phyloP scores from a whole-genome alignment of 2,888 invertebrate species.

The Scelioninae gen. 2 region DNA sequence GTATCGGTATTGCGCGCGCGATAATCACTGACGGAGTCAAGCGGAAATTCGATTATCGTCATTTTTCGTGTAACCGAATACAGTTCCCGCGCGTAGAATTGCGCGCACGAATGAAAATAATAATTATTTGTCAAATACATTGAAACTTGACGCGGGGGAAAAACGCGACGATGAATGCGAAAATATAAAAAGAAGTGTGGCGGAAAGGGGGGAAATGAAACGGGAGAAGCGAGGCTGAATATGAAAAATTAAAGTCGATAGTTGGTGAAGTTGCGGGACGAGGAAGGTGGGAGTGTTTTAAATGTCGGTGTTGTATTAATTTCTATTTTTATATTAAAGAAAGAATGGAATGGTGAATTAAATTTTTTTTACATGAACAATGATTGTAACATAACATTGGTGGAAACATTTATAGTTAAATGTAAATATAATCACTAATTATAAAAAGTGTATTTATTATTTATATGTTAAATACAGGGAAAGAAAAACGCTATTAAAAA shows the following conservation, averaged over 20 bases:
- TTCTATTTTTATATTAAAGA: not conserved
- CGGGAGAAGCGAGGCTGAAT: slow-evolving; percentile 23
- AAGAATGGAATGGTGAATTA: too few species aligned
- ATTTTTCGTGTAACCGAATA: slow-evolving; percentile 40
- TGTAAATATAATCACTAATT: too few species aligned
- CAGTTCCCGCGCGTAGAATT: slow-evolving; percentile 17
- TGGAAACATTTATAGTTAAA: too few species aligned
- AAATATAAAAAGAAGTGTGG: slow-evolving; percentile 32
- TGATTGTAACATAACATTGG: too few species aligned
- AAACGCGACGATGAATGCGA: slow-evolving; percentile 20
- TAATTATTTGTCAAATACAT: slow-evolving; percentile 45
- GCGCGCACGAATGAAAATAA: slow-evolving; percentile 34
- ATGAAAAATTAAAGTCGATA: slow-evolving; percentile 28
- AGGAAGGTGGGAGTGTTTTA: slow-evolving; percentile 16
- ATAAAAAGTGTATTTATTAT: too few species aligned
- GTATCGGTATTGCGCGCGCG: slow-evolving; percentile 3
- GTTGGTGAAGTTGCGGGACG: slow-evolving; percentile 23
- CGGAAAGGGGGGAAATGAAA: slow-evolving; percentile 23
- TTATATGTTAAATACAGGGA: too few species aligned
- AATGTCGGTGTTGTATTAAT: not conserved
- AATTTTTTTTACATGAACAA: too few species aligned
- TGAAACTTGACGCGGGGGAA: slow-evolving; percentile 26
- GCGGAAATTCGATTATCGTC: slow-evolving; percentile 25
- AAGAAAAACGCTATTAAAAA: too few species aligned
- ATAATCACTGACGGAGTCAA: slow-evolving; percentile 17